phyloP scores from a whole-genome alignment of 2,888 invertebrate species.

The Colletes collaris region DNA sequence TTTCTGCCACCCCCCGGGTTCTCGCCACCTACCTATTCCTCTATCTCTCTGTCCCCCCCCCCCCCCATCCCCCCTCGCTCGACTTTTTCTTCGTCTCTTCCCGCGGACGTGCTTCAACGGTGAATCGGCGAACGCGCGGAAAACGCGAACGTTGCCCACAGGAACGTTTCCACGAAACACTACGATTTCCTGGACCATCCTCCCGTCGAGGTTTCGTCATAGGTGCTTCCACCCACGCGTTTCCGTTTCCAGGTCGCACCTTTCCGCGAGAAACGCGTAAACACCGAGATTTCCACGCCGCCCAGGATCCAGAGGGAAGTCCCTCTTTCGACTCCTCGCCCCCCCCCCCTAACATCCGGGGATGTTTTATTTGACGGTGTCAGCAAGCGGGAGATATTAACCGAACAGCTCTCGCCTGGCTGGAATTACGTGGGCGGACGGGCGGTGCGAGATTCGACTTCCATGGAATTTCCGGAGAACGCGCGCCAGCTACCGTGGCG shows the following conservation, averaged over 20 bases:
- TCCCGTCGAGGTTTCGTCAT: too few species aligned
- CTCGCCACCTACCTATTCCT: constrained; percentile 61
- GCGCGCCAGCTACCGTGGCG: constrained; percentile 54
- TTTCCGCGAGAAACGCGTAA: constrained; percentile 5
- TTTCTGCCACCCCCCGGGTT: constrained; percentile 54
- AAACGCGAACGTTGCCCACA: neutral
- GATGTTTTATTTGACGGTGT: constrained; percentile 79
- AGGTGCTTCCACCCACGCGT: too few species aligned
- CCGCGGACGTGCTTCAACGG: constrained; percentile 34
- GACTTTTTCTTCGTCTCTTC: constrained; percentile 48
- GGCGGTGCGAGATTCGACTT: constrained; percentile 70
- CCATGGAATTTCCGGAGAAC: constrained; percentile 74
- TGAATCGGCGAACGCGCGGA: constrained; percentile 30
- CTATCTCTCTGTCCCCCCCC: constrained; percentile 38
- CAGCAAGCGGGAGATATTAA: constrained; percentile 79
- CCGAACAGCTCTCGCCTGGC: constrained; percentile 70
- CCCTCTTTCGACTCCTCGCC: neutral
- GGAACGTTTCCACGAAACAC: neutral
- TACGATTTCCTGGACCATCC: neutral
- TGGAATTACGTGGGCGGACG: constrained; percentile 74
- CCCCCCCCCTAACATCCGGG: constrained; percentile 39
- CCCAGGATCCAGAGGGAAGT: constrained; percentile 62
- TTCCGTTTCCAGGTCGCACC: too few species aligned
- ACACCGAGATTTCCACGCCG: constrained; percentile 60
- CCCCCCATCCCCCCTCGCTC: constrained; percentile 12